A percentile compares a stretch with the other conserved stretches of the same genome.
phyloP scores from a whole-genome alignment of 2,888 invertebrate species.

The Diarsia rubi region DNA sequence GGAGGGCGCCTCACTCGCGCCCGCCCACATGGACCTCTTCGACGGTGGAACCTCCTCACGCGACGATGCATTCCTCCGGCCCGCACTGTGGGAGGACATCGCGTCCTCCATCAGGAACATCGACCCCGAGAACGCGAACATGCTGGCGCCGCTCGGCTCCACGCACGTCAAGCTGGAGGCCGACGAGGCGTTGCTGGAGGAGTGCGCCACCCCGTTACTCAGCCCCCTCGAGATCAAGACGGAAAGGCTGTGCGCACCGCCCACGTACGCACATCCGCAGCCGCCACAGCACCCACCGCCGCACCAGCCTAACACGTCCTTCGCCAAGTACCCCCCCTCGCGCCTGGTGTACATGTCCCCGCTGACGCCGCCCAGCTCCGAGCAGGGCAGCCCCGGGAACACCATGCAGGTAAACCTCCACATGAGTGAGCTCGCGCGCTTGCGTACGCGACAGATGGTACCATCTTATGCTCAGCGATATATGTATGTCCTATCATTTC shows the following conservation, averaged over 20 bases:
- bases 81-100: conserved; percentile 97
- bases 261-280: conserved; percentile 84
- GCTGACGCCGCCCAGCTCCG: conserved; percentile 96
- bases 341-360: conserved; percentile 95
- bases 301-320: conserved; percentile 80
- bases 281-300: conserved; percentile 81
- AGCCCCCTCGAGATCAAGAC: conserved; percentile 96
- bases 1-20: conserved; percentile 92
- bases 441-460: conserved; percentile 81
- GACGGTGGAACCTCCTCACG: conserved; percentile 90
- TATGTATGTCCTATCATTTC: conserved; percentile 54
- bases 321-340: conserved; percentile 87
- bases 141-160: conserved; percentile 93
- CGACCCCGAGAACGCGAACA: conserved; percentile 97
- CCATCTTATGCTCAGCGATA: conserved; percentile 84
- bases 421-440: conserved; percentile 76
- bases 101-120: conserved; percentile 97
- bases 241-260: conserved; percentile 92
- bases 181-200: conserved; percentile 91
- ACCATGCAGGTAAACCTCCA: conserved; percentile 89
- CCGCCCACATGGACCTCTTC: conserved; percentile 91
- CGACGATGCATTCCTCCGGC: conserved; percentile 96
- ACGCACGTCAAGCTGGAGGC: conserved; percentile 95
- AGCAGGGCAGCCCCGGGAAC: conserved; percentile 95
- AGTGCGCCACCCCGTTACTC: conserved; percentile 93